Evolutionary conservation across 2,113 vertebrate species (phyloP).

Genomic region (Gnathonemus echidnorhynchus): DNA sequence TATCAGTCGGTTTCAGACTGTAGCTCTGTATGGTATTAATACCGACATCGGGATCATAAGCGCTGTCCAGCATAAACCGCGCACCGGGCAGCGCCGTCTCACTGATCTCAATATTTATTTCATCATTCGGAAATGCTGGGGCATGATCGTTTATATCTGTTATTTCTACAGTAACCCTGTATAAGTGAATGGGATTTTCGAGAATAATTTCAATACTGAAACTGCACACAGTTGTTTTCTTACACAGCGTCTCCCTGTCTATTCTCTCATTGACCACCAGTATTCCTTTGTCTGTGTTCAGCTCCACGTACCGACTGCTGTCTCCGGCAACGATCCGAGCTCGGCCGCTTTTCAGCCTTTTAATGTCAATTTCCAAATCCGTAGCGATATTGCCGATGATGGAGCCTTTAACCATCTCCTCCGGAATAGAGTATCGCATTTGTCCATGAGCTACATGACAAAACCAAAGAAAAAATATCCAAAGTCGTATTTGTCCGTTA

Average conservation of each 20-base stretch:
- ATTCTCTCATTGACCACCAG: not conserved
- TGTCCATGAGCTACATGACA: not conserved
- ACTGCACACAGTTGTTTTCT: no score
- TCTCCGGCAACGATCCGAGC: not conserved
- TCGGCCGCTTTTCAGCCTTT: not conserved
- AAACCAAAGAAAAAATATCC: not conserved
- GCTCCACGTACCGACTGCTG: not conserved
- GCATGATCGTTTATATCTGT: no score
- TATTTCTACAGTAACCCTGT: no score
- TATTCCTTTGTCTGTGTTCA: not conserved
- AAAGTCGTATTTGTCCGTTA: not conserved
- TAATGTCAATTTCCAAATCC: not conserved
- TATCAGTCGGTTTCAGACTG: no score
- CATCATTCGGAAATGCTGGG: no score
- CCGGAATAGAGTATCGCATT: constrained; percentile 24
- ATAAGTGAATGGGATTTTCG: no score
- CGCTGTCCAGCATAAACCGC: no score
- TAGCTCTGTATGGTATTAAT: no score
- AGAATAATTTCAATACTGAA: no score
- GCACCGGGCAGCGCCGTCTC: no score
- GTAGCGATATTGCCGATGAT: not conserved
- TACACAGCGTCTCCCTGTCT: not conserved
- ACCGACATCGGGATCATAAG: no score
- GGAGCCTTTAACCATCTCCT: constrained; percentile 18
- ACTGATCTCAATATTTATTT: no score